A percentile compares a stretch with the other conserved stretches of the same genome.
phyloP scores from a whole-genome alignment of 1,140 invertebrate genomes.

The Listronotus bonariensis region DNA sequence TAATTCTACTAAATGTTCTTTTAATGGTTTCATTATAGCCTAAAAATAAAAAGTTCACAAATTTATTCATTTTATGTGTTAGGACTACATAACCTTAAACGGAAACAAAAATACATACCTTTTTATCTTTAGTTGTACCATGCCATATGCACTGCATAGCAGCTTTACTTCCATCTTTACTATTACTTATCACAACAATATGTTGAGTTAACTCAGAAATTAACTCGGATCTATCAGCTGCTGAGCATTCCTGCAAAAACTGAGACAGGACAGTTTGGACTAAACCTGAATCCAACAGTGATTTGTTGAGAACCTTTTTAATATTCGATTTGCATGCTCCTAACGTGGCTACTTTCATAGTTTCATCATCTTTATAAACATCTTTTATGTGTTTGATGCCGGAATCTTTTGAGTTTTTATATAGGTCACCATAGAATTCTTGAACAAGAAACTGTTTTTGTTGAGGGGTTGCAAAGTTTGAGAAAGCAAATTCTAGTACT shows the following conservation, averaged over 20 bases:
- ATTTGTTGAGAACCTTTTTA: constrained; percentile 71
- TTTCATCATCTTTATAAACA: constrained; percentile 64
- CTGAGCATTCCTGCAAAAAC: constrained; percentile 73
- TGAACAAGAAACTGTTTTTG: constrained; percentile 71
- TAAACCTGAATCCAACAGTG: constrained; percentile 67
- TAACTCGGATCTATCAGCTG: constrained; percentile 70
- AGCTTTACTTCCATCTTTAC: constrained; percentile 78
- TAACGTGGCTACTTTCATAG: constrained; percentile 72
- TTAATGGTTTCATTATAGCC: constrained; percentile 79
- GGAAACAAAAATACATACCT: constrained; percentile 55
- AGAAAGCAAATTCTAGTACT: constrained; percentile 70
- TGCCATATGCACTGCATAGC: constrained; percentile 86
- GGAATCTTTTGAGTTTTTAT: constrained; percentile 68
- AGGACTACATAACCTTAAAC: too few relatives aligned
- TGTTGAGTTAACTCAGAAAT: constrained; percentile 72
- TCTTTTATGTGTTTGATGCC: constrained; percentile 65
- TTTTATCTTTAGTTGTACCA: constrained; percentile 77
- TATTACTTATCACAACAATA: constrained; percentile 80
- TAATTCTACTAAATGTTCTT: constrained; percentile 80
- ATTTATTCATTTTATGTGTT: too few relatives aligned
- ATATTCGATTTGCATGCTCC: constrained; percentile 73
- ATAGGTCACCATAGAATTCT: constrained; percentile 80
- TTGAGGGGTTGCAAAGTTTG: constrained; percentile 63
- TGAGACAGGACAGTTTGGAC: constrained; percentile 83
- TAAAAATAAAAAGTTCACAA: constrained; percentile 43